Conservation (phyloP, 2,888 invertebrate genomes). For the Hyposoter didymator region DNA sequence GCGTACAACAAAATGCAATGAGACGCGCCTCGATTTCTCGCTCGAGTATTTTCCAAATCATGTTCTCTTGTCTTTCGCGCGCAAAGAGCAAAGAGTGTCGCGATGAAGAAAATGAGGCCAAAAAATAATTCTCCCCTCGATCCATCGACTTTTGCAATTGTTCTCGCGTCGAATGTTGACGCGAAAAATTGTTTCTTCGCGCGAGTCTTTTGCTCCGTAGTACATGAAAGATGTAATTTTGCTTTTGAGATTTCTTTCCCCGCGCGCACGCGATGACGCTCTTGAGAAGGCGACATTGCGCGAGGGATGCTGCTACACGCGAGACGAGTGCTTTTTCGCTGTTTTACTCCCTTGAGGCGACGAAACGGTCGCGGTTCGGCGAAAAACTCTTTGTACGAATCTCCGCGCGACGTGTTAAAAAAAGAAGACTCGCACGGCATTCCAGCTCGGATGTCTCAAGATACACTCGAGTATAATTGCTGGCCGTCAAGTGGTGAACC, state of each 20-base stretch:
- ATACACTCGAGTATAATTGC: conserved; percentile 58
- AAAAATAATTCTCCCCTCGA: background rate
- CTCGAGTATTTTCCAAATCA: conserved; percentile 64
- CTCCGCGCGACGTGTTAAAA: conserved; percentile 6
- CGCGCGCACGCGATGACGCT: conserved; percentile 9
- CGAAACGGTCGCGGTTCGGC: conserved; percentile 29
- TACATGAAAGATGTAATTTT: background rate
- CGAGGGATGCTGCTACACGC: too few species aligned
- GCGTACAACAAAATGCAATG: conserved; percentile 6
- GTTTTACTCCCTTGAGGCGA: conserved; percentile 48
- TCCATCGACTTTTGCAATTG: background rate
- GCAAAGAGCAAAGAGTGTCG: background rate
- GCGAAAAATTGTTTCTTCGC: background rate
- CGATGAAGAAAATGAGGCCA: background rate
- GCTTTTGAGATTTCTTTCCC: conserved; percentile 38
- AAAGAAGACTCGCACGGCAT: conserved; percentile 23
- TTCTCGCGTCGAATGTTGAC: background rate
- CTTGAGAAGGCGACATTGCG: conserved; percentile 26
- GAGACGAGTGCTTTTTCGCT: conserved; percentile 49
- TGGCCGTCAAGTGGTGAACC: conserved; percentile 51
- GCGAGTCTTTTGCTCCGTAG: conserved; percentile 12
- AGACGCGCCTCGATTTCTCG: background rate
- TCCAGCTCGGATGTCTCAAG: conserved; percentile 44
- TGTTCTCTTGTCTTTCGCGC: conserved; percentile 54
- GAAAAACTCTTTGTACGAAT: conserved; percentile 35